phyloP scores from a whole-genome alignment of 2,113 vertebrate species.

The Epinephelus moara region DNA sequence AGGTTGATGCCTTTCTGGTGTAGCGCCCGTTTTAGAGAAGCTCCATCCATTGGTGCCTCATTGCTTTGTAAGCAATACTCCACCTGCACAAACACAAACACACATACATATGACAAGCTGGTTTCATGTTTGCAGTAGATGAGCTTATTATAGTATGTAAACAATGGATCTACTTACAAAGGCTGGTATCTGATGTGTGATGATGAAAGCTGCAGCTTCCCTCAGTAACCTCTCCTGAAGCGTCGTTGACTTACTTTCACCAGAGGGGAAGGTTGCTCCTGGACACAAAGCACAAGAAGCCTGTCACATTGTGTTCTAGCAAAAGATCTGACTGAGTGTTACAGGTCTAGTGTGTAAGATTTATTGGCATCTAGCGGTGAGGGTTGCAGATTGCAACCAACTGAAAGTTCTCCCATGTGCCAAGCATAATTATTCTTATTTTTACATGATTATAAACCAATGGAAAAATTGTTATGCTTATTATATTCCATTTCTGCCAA shows the following conservation, averaged over 20 bases:
- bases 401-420: no score
- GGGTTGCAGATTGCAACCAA: no score
- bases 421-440: no score
- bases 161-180: slow-evolving; percentile 81
- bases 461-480: no score
- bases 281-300: slow-evolving; percentile 32
- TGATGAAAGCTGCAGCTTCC: slow-evolving; percentile 84
- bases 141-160: not conserved
- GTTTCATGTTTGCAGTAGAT: slow-evolving; percentile 17
- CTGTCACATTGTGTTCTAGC: not conserved
- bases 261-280: slow-evolving; percentile 83
- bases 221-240: slow-evolving; percentile 83
- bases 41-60: slow-evolving; percentile 84
- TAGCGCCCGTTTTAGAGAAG: slow-evolving; percentile 81
- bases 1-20: slow-evolving; percentile 87
- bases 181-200: slow-evolving; percentile 84
- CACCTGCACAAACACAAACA: slow-evolving; percentile 72
- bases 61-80: slow-evolving; percentile 77
- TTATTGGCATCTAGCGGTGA: no score
- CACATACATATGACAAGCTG: slow-evolving; percentile 1
- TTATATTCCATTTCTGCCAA: no score
- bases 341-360: not conserved
- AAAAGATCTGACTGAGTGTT: not conserved
- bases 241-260: slow-evolving; percentile 67
- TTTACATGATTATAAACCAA: no score